phyloP scores from a whole-genome alignment of 1,140 invertebrate genomes.

The Phortica variegata region DNA sequence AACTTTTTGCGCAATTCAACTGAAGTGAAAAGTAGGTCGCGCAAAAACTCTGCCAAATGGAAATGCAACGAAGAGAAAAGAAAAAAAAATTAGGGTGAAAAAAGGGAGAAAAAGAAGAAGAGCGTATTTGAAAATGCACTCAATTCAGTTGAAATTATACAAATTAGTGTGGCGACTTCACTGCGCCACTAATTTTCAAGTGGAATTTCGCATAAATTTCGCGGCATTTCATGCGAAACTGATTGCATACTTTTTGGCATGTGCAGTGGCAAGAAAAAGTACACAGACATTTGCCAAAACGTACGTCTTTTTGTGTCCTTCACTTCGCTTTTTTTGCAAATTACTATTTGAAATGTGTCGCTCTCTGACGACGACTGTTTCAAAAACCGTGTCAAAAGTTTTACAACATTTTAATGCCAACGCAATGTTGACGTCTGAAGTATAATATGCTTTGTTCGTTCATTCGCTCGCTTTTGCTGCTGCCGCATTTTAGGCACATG shows the following conservation, averaged over 20 bases:
- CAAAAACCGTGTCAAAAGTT: conserved; percentile 22
- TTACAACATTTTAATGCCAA: conserved; percentile 22
- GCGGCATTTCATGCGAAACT: conserved; percentile 9
- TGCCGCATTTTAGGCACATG: too few relatives aligned
- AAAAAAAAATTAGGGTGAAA: neutral
- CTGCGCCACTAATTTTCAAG: conserved; percentile 2
- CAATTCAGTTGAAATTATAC: conserved; percentile 31
- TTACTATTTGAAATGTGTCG: too few relatives aligned
- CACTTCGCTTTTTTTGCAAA: too few relatives aligned
- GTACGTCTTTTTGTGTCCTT: too few relatives aligned
- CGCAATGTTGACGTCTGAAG: too few relatives aligned
- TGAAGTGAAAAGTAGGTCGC: conserved; percentile 37
- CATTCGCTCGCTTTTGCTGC: too few relatives aligned
- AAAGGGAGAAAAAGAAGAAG: conserved; percentile 1
- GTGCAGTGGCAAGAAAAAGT: conserved; percentile 14
- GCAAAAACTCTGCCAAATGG: neutral
- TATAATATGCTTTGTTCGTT: too few relatives aligned
- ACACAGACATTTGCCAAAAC: conserved; percentile 1
- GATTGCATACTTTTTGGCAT: conserved; percentile 1
- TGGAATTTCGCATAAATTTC: conserved; percentile 1
- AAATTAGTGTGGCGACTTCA: conserved; percentile 15
- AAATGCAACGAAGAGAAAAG: too few relatives aligned
- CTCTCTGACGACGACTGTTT: too few relatives aligned
- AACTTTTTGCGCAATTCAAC: too few relatives aligned
- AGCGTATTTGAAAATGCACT: conserved; percentile 24